Base-by-base conservation (phyloP, 1,140 invertebrate genomes). In the Melipona quadrifasciata region DNA sequence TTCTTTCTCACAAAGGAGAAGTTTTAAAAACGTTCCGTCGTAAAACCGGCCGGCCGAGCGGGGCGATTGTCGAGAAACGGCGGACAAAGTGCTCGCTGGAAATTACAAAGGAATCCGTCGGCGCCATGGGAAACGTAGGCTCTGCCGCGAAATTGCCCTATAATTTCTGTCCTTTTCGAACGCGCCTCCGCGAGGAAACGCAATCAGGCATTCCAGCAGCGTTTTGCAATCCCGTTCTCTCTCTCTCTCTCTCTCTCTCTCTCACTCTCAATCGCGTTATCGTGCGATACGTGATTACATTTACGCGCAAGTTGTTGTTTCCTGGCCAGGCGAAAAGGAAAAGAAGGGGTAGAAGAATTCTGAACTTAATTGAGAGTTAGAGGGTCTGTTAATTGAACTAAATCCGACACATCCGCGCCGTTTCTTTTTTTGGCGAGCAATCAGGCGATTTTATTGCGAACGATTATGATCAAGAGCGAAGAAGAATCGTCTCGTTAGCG, bases 51-150 rank as follows among this genome's bases (percentile, higher is more conserved):
- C 12, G 4, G 21, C 2, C 19, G n/a, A 19, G 57, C 57, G 57
- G 19, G 72, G 19, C 53, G 27, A 74, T 65, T 34, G 57, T 79
- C 61, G 79, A 79, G 39, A 73, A 82, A 27, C n/a, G 17, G 34
- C 51, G 17, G n/a, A 39, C 34, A 58, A 58, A 58, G 75, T 70
- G 65, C 34, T n/a, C 64, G 24, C 51, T 21, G 34, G 64, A 82
- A 82, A 82, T 77, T 77, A 77, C 80, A 75, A 65, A 77, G 81
- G 81, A 82, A 82, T 86, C 81, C 73, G 64, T 58, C 81, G 83
- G 78, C 72, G 64, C 72, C 77, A 80, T 39, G 67, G 61, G 81
- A 90, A 84, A 86, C 81, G 80, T 68, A 80, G 27, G 70, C 75
- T 82, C 79, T 74, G 53, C 82, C 77, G 39, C 77, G 55, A 77